Conservation (phyloP, 2,888 invertebrate genomes). For the Melanophora roralis region DNA sequence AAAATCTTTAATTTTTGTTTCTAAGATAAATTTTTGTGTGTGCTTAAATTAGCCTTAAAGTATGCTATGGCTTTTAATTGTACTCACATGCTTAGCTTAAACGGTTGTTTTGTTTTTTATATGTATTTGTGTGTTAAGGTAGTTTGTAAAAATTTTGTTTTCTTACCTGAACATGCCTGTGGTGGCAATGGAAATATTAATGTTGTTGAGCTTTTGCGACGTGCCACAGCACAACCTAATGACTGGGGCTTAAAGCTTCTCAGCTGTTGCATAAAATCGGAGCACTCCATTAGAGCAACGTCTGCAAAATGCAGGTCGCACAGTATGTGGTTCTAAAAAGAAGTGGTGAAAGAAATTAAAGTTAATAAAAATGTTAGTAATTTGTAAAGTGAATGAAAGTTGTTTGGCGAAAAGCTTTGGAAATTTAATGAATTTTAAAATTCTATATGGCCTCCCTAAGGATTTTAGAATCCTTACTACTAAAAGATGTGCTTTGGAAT, state of each 20-base stretch:
- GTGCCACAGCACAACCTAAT: conserved; percentile 94
- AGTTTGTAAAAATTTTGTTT: background rate
- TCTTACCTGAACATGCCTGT: conserved; percentile 92
- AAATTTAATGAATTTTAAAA: too few species aligned
- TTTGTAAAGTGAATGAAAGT: too few species aligned
- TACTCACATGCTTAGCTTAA: too few species aligned
- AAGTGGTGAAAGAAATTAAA: background rate
- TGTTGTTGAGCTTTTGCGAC: conserved; percentile 95
- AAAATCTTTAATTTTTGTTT: background rate
- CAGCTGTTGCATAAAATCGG: conserved; percentile 97
- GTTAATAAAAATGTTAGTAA: too few species aligned
- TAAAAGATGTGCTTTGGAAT: too few species aligned
- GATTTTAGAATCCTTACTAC: too few species aligned
- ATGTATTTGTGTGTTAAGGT: background rate
- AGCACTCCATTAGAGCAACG: conserved; percentile 97
- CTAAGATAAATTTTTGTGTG: background rate
- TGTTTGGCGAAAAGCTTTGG: too few species aligned
- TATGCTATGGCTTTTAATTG: background rate
- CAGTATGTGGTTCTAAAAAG: conserved; percentile 88
- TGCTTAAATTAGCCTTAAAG: background rate
- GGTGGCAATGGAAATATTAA: conserved; percentile 95
- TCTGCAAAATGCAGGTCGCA: conserved; percentile 98
- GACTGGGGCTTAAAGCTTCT: conserved; percentile 97
- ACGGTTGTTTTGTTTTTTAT: background rate
- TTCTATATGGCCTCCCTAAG: too few species aligned